Base-by-base conservation (phyloP, 1,140 invertebrate species). In the Pseudachorutes palmiensis region DNA sequence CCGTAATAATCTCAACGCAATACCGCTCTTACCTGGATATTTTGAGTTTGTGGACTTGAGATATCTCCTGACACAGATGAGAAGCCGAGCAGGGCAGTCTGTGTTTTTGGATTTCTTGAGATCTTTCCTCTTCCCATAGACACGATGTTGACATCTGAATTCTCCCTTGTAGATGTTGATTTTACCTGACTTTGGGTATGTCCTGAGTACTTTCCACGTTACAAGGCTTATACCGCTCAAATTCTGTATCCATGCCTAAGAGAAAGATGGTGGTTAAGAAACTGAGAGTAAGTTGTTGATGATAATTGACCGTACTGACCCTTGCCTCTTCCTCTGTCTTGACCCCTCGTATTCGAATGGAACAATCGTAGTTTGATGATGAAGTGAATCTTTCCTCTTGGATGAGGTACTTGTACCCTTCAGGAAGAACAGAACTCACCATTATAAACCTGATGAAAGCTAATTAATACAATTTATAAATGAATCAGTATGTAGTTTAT, bases 121-220 rank as follows among this genome's bases (percentile, higher is more conserved):
- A 26, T 55, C 51, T 22, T 55, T 55, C 14, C 51, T 9, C 24
- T 55, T 55, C 24, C 51, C 51, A 26, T 55, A 22, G 5, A 55
- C 51, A 16, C 51, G 51, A 24, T 55, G 51, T 55, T 55, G 51
- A 24, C 51, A 55, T 55, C 51, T 9, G 24, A 55, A 55, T 24
- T 55, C 51, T 14, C 12, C 51, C 24, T 55, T 55, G 51, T 55
- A 55, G 14, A 55, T 26, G 24, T 55, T 55, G 5, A 55, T 26
- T 24, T 55, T 55, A 5, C 51, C 51, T 14, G 9, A 14, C 14
- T 55, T 55, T 14, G 51, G 51, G 24, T 55, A 24, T 14, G 51
- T 55, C 3, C 51, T 9, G 24, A 55, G 51, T 5, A 55, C 51
- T 24, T 55, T 55, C 51, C 51, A 55, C 24, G 51, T 55, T 5